Evolutionary conservation across 2,113 vertebrate species (phyloP).

Genomic region (Rhabdornis inornatus): DNA sequence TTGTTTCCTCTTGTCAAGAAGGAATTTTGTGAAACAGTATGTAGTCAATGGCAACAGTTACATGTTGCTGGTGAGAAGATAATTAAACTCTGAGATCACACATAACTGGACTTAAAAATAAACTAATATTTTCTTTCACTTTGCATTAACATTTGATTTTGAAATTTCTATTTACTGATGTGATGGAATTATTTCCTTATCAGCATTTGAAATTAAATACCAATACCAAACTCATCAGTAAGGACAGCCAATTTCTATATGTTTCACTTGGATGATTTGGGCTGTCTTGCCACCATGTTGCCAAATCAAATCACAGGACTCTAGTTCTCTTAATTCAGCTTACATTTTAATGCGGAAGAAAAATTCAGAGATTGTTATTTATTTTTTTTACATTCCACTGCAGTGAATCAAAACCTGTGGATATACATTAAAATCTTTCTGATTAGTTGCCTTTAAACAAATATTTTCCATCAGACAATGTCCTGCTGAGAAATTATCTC

Average conservation of each 20-base stretch:
- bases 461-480: neutral
- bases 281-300: neutral
- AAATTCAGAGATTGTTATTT: neutral
- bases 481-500: neutral
- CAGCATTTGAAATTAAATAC: neutral
- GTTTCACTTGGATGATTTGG: neutral
- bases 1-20: neutral
- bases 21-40: neutral
- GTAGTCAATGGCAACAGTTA: neutral
- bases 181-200: neutral
- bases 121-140: neutral
- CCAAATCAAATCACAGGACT: neutral
- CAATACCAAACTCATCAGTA: neutral
- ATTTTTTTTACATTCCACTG: neutral
- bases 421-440: neutral
- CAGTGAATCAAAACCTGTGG: neutral
- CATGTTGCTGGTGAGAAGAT: neutral
- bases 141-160: neutral
- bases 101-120: neutral
- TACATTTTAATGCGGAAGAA: neutral
- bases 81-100: neutral
- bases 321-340: neutral
- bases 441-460: neutral
- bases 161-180: neutral
- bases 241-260: neutral